Evolutionary conservation across 64 coral and sea anemone species (phyloP).

Genomic region (Acropora tenuis): DNA sequence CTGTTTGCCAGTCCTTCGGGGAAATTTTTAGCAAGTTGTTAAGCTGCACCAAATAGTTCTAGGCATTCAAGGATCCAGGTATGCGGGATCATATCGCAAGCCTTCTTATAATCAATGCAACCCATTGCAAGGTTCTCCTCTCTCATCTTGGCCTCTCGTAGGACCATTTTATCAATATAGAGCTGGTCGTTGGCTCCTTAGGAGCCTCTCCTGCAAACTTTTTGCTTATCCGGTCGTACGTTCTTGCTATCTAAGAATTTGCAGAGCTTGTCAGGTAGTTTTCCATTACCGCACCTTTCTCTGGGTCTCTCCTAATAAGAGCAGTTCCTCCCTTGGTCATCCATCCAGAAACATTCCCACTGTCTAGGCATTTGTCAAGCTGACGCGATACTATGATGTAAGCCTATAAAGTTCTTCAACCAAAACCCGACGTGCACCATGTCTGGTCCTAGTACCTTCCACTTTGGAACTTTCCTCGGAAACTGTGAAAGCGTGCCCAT

Average conservation of each 20-base stretch:
- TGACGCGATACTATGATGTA: conserved; percentile 32
- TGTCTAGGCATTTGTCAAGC: conserved; percentile 44
- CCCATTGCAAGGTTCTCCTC: conserved; percentile 67
- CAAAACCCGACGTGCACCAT: conserved; percentile 49
- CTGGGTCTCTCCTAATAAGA: conserved; percentile 48
- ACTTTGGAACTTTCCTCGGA: conserved; percentile 53
- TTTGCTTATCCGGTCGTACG: conserved; percentile 63
- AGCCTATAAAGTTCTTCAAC: conserved; percentile 54
- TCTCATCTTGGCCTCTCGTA: conserved; percentile 48
- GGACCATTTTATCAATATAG: conserved; percentile 62
- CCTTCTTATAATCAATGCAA: conserved; percentile 68
- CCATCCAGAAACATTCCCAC: conserved; percentile 59
- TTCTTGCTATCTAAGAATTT: conserved; percentile 49
- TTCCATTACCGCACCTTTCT: conserved; percentile 39
- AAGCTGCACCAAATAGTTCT: conserved; percentile 55
- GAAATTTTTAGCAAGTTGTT: conserved; percentile 38
- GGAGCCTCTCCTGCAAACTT: conserved; percentile 55
- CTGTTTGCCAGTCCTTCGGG: conserved; percentile 42
- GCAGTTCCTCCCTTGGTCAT: conserved; percentile 55
- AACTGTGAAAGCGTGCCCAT: neutral
- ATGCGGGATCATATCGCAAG: conserved; percentile 62
- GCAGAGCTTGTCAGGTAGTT: conserved; percentile 67
- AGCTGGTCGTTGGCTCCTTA: conserved; percentile 69
- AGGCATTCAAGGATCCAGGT: conserved; percentile 67
- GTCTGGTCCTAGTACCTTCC: conserved; percentile 63